phyloP scores from a whole-genome alignment of 2,113 vertebrate species.

The Pelmatolapia mariae region DNA sequence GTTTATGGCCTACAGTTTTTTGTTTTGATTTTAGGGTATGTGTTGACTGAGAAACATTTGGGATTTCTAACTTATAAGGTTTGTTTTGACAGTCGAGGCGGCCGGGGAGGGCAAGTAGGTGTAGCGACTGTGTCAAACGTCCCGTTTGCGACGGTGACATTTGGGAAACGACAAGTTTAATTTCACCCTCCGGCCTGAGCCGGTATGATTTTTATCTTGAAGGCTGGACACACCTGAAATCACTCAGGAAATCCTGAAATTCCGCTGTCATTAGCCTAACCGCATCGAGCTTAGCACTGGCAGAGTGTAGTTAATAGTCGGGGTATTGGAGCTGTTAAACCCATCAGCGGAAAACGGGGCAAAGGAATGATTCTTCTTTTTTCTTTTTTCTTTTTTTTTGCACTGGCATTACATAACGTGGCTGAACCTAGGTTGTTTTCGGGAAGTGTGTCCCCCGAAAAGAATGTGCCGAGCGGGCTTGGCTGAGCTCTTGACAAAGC shows the following conservation, averaged over 20 bases:
- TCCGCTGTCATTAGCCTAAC: neutral
- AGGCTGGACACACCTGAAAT: slow-evolving; percentile 34
- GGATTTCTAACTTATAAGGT: neutral
- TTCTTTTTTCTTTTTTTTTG: neutral
- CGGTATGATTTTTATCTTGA: neutral
- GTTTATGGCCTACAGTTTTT: neutral
- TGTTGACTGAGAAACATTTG: neutral
- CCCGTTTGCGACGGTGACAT: slow-evolving; percentile 3
- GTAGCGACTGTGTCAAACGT: neutral
- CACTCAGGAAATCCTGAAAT: neutral
- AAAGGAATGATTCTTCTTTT: neutral
- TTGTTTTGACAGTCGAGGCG: slow-evolving; percentile 40
- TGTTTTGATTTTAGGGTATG: neutral
- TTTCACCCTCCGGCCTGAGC: neutral
- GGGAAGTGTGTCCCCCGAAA: slow-evolving; percentile 37
- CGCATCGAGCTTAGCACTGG: neutral
- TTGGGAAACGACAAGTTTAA: neutral
- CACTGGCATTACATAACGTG: slow-evolving; percentile 38
- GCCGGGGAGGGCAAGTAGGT: neutral
- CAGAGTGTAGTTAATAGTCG: neutral
- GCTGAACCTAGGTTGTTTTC: slow-evolving; percentile 39
- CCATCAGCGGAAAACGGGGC: slow-evolving; percentile 10
- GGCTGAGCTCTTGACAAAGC: neutral
- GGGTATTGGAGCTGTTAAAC: slow-evolving; percentile 21
- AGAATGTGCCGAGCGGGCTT: slow-evolving; percentile 33